phyloP scores from a whole-genome alignment of 53 echinoderm and acorn worm genomes.

The Zoroaster sp. region DNA sequence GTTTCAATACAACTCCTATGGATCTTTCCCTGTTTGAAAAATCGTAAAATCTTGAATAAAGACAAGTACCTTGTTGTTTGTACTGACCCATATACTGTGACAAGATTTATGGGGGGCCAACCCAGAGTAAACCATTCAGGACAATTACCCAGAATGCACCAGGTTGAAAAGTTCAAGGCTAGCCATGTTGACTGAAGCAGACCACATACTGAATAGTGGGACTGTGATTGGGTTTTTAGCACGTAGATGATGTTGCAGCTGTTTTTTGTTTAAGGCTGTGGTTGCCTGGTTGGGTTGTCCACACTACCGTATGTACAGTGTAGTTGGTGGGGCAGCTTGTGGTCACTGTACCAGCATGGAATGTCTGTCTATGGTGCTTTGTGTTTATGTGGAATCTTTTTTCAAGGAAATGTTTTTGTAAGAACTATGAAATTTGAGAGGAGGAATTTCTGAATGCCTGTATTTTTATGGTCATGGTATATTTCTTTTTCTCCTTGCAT shows the following conservation, averaged over 20 bases:
- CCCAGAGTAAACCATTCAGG: not conserved
- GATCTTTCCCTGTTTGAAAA: no score
- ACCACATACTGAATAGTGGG: not conserved
- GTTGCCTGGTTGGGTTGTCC: not conserved
- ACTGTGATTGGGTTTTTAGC: constrained; percentile 45
- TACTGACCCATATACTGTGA: not conserved
- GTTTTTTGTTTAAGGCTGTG: not conserved
- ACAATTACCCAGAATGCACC: constrained; percentile 32
- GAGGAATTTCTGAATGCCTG: not conserved
- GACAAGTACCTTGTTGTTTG: constrained; percentile 16
- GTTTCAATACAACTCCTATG: no score
- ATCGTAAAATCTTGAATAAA: constrained; percentile 7
- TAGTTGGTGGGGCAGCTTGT: not conserved
- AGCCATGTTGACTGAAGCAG: constrained; percentile 20
- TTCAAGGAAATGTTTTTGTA: not conserved
- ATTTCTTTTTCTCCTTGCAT: no score
- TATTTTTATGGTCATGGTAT: no score
- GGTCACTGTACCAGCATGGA: not conserved
- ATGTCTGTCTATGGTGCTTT: not conserved
- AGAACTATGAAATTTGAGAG: not conserved
- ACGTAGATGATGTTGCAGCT: constrained; percentile 54
- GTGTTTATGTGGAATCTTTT: not conserved
- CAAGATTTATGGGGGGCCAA: constrained; percentile 13
- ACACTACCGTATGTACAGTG: no score
- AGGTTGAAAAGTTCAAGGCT: constrained; percentile 60